Percentiles rank a stretch among this genome's conserved stretches.
Conservation (phyloP, 1,140 invertebrate genomes). For the Heliothis subflexa region DNA sequence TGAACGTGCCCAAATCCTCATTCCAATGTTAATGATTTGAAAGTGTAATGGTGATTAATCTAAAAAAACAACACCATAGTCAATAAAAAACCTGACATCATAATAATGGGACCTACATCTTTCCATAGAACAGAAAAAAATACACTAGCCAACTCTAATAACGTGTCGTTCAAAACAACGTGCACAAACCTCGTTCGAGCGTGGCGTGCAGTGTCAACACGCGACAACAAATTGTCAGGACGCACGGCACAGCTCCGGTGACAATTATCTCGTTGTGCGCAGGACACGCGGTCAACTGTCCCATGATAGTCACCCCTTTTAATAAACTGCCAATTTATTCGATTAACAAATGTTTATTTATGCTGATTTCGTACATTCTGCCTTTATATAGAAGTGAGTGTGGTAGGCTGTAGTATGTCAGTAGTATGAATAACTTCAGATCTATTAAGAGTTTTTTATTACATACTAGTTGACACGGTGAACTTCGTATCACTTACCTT, state of each 20-base stretch:
- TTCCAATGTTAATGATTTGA: too few relatives aligned
- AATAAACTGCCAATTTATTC: constrained; percentile 11
- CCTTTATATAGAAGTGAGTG: background rate
- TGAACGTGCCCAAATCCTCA: too few relatives aligned
- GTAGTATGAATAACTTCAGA: too few relatives aligned
- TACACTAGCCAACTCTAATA: background rate
- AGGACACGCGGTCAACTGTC: constrained; percentile 3
- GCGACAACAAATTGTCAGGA: constrained; percentile 37
- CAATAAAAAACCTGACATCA: too few relatives aligned
- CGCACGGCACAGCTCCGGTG: constrained; percentile 21
- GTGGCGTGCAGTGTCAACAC: constrained; percentile 28
- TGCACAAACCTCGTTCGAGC: background rate
- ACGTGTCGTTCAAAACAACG: background rate
- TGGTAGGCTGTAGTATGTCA: background rate
- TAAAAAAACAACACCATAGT: too few relatives aligned
- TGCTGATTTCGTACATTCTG: constrained; percentile 3
- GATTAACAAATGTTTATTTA: constrained; percentile 16
- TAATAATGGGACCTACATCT: too few relatives aligned
- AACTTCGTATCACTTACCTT: too few relatives aligned
- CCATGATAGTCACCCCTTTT: background rate
- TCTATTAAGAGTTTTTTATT: too few relatives aligned
- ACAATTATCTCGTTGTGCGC: constrained; percentile 26
- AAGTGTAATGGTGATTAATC: too few relatives aligned
- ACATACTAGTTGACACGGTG: too few relatives aligned
- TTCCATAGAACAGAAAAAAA: too few relatives aligned